A percentile compares a stretch with the other conserved stretches of the same genome.
Evolutionary conservation across 2,888 invertebrate genomes (phyloP).

Genomic region (Drosophila vallismaia): DNA sequence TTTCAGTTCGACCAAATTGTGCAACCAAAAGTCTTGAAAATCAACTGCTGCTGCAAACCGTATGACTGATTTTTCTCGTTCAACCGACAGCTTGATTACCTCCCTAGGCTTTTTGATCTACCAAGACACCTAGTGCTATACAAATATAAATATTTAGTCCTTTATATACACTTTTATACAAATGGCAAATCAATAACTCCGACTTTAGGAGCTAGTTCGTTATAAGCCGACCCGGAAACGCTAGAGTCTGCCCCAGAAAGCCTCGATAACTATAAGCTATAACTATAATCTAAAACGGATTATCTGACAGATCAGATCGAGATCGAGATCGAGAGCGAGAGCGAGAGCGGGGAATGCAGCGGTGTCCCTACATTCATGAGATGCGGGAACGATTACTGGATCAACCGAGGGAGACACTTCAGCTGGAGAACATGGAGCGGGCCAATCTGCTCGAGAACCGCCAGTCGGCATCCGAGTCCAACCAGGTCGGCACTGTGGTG

Average conservation of each 20-base stretch:
- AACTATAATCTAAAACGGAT: too few species aligned
- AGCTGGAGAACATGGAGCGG: slow-evolving; percentile 86
- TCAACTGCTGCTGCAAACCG: slow-evolving; percentile 66
- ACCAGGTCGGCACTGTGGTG: slow-evolving; percentile 94
- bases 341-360: slow-evolving; percentile 82
- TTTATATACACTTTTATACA: slow-evolving; percentile 28
- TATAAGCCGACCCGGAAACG: background rate
- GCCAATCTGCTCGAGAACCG: slow-evolving; percentile 84
- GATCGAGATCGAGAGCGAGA: background rate
- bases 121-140: slow-evolving; percentile 18
- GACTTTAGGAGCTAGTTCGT: background rate
- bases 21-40: slow-evolving; percentile 71
- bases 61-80: slow-evolving; percentile 77
- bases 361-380: slow-evolving; percentile 96
- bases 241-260: slow-evolving; percentile 3
- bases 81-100: slow-evolving; percentile 24
- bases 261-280: background rate
- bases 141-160: background rate
- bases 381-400: slow-evolving; percentile 95
- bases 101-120: slow-evolving; percentile 36
- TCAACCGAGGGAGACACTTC: slow-evolving; percentile 87
- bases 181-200: slow-evolving; percentile 39
- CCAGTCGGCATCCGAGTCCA: slow-evolving; percentile 85
- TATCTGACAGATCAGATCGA: background rate
- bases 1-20: slow-evolving; percentile 71